A percentile compares a stretch with the other conserved stretches of the same genome.
Conservation (phyloP, 1,140 invertebrate genomes). For the Littorina saxatilis region DNA sequence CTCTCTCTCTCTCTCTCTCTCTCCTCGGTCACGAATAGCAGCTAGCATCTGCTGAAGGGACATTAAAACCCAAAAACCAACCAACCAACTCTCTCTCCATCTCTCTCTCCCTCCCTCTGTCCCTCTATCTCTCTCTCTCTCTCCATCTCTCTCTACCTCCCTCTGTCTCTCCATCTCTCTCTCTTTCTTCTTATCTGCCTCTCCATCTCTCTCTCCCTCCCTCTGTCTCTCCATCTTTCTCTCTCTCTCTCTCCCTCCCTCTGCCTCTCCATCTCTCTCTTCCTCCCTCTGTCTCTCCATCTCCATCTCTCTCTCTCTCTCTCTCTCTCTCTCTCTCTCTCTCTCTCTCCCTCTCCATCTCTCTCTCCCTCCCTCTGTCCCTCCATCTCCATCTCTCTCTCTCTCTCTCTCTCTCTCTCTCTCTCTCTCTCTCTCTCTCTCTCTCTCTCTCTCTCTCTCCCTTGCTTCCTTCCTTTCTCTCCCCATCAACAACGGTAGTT, state of each 20-base stretch:
- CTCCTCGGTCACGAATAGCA: no score
- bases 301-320: not conserved
- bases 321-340: not conserved
- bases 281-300: not conserved
- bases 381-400: not conserved
- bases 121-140: not conserved
- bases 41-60: no score
- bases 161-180: not conserved
- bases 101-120: not conserved
- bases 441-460: not conserved
- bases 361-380: not conserved
- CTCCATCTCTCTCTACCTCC: not conserved
- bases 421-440: no score
- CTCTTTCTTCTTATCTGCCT: not conserved
- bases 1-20: no score
- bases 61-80: no score
- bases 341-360: not conserved
- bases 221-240: not conserved
- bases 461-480: not conserved
- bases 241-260: not conserved
- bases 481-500: not conserved
- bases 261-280: slow-evolving; percentile 6
- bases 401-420: not conserved
- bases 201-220: not conserved
- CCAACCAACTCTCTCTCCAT: not conserved